Percentiles rank a stretch among this genome's conserved stretches.
Evolutionary conservation across 2,888 invertebrate genomes (phyloP).

Genomic region (Epinotia nisella): DNA sequence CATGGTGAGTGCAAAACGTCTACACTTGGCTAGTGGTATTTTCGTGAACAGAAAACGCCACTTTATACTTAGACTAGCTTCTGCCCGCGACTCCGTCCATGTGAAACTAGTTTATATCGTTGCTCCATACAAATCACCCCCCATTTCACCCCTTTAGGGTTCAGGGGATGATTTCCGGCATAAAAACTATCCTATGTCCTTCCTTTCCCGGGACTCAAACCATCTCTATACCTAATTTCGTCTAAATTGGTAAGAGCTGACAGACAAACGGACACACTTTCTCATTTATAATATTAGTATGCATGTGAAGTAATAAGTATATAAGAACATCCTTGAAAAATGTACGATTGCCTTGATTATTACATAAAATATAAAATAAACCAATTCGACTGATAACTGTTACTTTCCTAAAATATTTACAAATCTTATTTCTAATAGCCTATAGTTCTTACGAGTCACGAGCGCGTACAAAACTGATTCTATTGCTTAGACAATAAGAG

Average conservation of each 20-base stretch:
- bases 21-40: not conserved
- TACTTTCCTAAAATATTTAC: slow-evolving; percentile 22
- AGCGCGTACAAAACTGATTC: slow-evolving; percentile 1
- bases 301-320: too few relatives aligned
- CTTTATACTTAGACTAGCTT: not conserved
- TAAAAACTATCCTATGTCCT: too few relatives aligned
- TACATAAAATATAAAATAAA: not conserved
- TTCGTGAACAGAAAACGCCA: not conserved
- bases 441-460: not conserved
- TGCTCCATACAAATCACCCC: too few relatives aligned
- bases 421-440: slow-evolving; percentile 26
- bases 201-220: too few relatives aligned
- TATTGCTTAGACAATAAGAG: not conserved
- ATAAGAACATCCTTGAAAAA: not conserved
- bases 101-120: too few relatives aligned
- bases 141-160: too few relatives aligned
- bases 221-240: too few relatives aligned
- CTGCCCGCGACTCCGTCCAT: too few relatives aligned
- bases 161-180: too few relatives aligned
- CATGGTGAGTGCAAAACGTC: not conserved
- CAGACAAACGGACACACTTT: too few relatives aligned
- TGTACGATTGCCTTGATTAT: not conserved
- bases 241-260: too few relatives aligned
- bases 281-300: too few relatives aligned
- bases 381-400: not conserved